phyloP scores from a whole-genome alignment of 2,113 vertebrate genomes.

The Gorsachius goisagi region DNA sequence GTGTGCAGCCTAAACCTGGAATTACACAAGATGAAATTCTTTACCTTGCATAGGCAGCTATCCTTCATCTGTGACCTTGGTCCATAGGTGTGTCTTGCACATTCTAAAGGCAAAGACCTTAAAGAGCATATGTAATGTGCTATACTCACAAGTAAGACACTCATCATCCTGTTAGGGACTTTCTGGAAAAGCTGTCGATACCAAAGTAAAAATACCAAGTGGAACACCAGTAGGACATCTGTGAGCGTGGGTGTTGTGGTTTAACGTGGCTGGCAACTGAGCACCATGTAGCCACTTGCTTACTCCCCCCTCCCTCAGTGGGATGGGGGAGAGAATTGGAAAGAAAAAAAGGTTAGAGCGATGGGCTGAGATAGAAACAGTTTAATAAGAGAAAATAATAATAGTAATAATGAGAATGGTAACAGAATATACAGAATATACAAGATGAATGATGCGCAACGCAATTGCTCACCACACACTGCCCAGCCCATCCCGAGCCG shows the following conservation, averaged over 20 bases:
- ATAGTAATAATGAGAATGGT: too few relatives aligned
- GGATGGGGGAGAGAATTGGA: too few relatives aligned
- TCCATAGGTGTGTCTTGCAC: neutral
- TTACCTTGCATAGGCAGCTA: neutral
- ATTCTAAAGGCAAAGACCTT: neutral
- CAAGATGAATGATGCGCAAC: too few relatives aligned
- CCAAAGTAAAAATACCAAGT: neutral
- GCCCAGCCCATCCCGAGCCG: too few relatives aligned
- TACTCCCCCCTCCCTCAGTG: too few relatives aligned
- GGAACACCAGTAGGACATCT: neutral
- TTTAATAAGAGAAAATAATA: too few relatives aligned
- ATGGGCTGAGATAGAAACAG: too few relatives aligned
- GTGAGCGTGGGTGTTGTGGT: neutral
- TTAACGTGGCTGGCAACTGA: too few relatives aligned
- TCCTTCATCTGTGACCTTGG: neutral
- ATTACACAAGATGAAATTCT: neutral
- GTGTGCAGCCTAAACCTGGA: neutral
- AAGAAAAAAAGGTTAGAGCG: too few relatives aligned
- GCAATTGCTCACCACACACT: too few relatives aligned
- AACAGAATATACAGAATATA: too few relatives aligned
- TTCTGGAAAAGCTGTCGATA: neutral
- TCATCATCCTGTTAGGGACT: neutral
- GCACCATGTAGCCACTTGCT: too few relatives aligned
- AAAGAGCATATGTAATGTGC: neutral
- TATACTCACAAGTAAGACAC: neutral